Percentiles rank a stretch among this genome's conserved stretches.
phyloP scores from a whole-genome alignment of 1,140 invertebrate genomes.

The Bathynomus jamesi region DNA sequence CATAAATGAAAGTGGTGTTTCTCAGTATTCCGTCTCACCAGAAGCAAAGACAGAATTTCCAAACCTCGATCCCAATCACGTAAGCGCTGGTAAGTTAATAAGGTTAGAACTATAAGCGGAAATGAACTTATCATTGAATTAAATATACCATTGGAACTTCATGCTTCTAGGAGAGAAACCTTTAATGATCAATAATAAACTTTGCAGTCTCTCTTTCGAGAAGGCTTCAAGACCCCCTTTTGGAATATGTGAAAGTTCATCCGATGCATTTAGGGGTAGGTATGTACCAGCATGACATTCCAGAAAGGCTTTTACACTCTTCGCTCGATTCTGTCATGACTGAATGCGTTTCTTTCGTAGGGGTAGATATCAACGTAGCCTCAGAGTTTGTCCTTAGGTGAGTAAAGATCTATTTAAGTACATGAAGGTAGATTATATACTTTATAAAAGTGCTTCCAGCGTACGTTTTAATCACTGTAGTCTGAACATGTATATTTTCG shows the following conservation, averaged over 20 bases:
- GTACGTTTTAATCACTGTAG: too few species aligned
- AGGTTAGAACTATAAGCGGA: too few species aligned
- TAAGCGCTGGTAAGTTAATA: constrained; percentile 59
- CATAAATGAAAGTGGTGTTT: constrained; percentile 78
- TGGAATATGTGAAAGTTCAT: constrained; percentile 85
- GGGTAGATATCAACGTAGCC: constrained; percentile 79
- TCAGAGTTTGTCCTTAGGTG: constrained; percentile 68
- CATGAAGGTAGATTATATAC: too few species aligned
- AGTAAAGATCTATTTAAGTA: constrained; percentile 28
- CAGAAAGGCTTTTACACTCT: constrained; percentile 61
- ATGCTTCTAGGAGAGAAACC: too few species aligned
- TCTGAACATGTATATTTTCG: too few species aligned
- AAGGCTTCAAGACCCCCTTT: constrained; percentile 76
- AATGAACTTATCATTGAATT: too few species aligned
- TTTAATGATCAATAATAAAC: too few species aligned
- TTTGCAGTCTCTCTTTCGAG: constrained; percentile 67
- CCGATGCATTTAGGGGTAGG: constrained; percentile 81
- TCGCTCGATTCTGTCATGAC: constrained; percentile 60
- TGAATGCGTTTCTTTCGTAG: constrained; percentile 85
- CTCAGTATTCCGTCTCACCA: constrained; percentile 77
- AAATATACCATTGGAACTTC: too few species aligned
- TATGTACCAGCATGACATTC: constrained; percentile 86
- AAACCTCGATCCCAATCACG: constrained; percentile 63
- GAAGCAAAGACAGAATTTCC: constrained; percentile 78
- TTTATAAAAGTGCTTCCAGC: too few species aligned